A percentile compares a stretch with the other conserved stretches of the same genome.
Evolutionary conservation across 2,888 invertebrate genomes (phyloP).

Genomic region (Agrotis clavis): DNA sequence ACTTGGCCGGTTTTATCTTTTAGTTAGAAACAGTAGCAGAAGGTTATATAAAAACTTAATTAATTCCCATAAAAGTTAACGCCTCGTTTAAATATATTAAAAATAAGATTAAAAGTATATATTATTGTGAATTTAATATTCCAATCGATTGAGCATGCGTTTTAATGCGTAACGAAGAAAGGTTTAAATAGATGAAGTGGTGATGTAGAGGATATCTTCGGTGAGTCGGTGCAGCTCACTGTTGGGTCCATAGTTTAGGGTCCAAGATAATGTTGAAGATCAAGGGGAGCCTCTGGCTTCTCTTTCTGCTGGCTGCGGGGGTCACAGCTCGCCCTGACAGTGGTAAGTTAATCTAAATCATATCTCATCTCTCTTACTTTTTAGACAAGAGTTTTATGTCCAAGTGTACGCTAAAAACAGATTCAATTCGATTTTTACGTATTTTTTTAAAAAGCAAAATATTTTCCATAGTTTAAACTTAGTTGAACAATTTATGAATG

Average conservation of each 20-base stretch:
- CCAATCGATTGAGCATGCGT: constrained; percentile 80
- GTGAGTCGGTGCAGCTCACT: constrained; percentile 76
- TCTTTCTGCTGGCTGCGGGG: constrained; percentile 64
- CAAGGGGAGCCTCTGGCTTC: constrained; percentile 65
- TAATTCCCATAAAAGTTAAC: constrained; percentile 65
- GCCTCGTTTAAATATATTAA: constrained; percentile 76
- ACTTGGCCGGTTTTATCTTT: too few relatives aligned
- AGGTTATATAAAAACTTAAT: constrained; percentile 47
- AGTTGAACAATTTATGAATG: too few relatives aligned
- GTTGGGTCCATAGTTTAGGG: constrained; percentile 67
- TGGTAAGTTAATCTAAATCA: constrained; percentile 57
- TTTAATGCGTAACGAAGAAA: constrained; percentile 76
- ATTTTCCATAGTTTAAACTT: too few relatives aligned
- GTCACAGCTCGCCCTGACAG: constrained; percentile 61
- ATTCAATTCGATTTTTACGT: neutral
- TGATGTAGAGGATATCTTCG: constrained; percentile 73
- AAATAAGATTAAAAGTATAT: constrained; percentile 71
- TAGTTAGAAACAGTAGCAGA: neutral
- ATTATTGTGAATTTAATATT: constrained; percentile 77
- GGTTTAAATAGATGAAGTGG: constrained; percentile 75
- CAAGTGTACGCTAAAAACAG: too few relatives aligned
- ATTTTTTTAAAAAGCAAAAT: too few relatives aligned
- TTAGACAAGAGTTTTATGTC: neutral
- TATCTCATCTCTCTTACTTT: neutral
- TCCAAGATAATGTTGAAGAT: constrained; percentile 69